A percentile compares a stretch with the other conserved stretches of the same genome.
Evolutionary conservation across 2,113 vertebrate genomes (phyloP).

Genomic region (Dinomys branickii): DNA sequence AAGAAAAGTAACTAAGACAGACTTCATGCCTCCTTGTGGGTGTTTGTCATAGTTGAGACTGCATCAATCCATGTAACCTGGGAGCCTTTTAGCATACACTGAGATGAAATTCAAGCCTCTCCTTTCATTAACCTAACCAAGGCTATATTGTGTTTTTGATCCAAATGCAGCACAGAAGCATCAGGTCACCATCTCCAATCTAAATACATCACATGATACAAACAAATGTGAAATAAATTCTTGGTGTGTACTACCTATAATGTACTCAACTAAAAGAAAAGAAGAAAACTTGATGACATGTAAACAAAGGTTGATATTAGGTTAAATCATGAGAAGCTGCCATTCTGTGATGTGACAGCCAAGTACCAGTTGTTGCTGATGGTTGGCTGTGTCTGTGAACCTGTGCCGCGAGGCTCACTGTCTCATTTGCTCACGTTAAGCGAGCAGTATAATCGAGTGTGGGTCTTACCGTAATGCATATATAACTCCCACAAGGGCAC

Average conservation of each 20-base stretch:
- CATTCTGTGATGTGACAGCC: not conserved
- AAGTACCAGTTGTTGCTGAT: not conserved
- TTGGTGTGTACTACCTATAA: not conserved
- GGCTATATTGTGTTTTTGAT: not conserved
- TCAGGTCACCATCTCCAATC: not conserved
- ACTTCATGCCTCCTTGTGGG: not conserved
- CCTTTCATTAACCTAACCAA: not conserved
- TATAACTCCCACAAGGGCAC: not conserved
- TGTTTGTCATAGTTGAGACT: not conserved
- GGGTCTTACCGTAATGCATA: not conserved
- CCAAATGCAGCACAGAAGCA: not conserved
- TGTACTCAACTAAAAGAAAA: conserved; percentile 5
- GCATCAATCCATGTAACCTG: not conserved
- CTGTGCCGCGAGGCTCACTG: not conserved
- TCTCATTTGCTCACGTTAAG: not conserved
- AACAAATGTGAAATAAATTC: not conserved
- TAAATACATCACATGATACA: not conserved
- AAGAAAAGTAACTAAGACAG: not conserved
- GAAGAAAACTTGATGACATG: not conserved
- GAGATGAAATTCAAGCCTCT: not conserved
- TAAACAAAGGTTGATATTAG: not conserved
- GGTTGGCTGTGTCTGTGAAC: not conserved
- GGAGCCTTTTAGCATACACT: not conserved
- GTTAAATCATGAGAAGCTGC: not conserved
- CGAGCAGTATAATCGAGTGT: not conserved